Percentiles rank a stretch among this genome's conserved stretches.
These are phyloP conservation scores for Ditula angustiorana DNA, from an alignment of 2,888 invertebrate species.

Conservation along the genomic window DNA sequence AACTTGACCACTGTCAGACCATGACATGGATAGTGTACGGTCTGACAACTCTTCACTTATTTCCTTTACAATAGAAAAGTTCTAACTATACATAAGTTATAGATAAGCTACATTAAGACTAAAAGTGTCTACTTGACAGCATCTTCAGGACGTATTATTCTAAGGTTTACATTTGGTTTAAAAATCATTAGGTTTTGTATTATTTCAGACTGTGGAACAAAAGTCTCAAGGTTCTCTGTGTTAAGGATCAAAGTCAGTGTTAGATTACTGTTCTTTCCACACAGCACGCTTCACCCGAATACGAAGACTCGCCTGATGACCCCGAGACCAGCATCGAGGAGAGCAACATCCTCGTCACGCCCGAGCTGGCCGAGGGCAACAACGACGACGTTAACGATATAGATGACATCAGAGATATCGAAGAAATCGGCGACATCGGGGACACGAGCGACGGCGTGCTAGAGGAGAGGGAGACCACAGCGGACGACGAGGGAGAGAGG, in stretches of 20 bases:
- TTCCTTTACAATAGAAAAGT: no score
- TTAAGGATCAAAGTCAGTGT: neutral
- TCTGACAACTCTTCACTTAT: no score
- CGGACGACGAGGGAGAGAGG: slow-evolving; percentile 40
- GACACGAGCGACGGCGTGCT: neutral
- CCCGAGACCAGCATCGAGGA: slow-evolving; percentile 62
- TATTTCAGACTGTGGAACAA: no score
- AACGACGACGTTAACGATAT: slow-evolving; percentile 2
- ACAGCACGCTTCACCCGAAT: slow-evolving; percentile 28
- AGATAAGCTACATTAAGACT: no score
- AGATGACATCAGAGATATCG: slow-evolving; percentile 1
- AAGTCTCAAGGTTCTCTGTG: neutral
- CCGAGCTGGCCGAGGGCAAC: slow-evolving; percentile 45
- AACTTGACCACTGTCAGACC: no score
- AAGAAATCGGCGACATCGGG: neutral
- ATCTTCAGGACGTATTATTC: no score
- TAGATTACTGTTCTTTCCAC: neutral
- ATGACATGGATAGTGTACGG: no score
- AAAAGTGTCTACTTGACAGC: no score
- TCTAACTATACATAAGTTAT: no score
- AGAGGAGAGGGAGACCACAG: slow-evolving; percentile 41
- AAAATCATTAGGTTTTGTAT: no score
- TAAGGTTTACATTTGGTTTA: no score
- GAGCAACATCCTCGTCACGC: slow-evolving; percentile 54
- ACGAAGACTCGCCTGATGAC: slow-evolving; percentile 45